Percentiles rank a stretch among this genome's conserved stretches.
Evolutionary conservation across 2,113 vertebrate species (phyloP).

Genomic region (Ornithorhynchus anatinus): DNA sequence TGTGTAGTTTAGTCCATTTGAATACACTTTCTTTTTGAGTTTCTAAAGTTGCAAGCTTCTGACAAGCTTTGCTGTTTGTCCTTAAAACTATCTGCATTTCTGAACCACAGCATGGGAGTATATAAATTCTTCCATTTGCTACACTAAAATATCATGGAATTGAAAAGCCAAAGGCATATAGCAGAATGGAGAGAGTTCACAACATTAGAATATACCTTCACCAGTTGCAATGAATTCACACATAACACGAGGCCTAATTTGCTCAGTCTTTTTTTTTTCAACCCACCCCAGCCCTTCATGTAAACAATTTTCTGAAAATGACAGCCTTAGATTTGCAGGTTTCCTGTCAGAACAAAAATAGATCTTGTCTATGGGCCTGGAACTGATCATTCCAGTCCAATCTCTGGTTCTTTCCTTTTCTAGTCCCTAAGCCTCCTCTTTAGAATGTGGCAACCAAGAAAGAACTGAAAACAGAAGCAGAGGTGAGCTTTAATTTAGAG

Average conservation of each 20-base stretch:
- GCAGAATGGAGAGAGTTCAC: constrained; percentile 44
- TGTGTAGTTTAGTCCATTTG: constrained; percentile 22
- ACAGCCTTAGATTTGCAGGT: constrained; percentile 24
- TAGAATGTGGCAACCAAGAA: constrained; percentile 12
- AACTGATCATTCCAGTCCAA: constrained; percentile 28
- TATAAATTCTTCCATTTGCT: constrained; percentile 34
- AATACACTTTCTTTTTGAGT: constrained; percentile 25
- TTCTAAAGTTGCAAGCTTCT: constrained; percentile 39
- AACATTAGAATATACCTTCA: constrained; percentile 37
- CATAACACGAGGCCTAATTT: constrained; percentile 22
- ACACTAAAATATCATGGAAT: constrained; percentile 38
- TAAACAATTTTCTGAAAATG: constrained; percentile 52
- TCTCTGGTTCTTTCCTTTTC: constrained; percentile 21
- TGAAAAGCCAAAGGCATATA: constrained; percentile 44
- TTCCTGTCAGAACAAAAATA: constrained; percentile 20
- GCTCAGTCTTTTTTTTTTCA: constrained; percentile 18
- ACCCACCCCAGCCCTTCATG: constrained; percentile 25
- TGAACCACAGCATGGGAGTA: constrained; percentile 4
- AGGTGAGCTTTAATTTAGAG: constrained; percentile 24
- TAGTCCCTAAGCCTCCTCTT: not conserved
- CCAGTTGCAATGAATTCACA: constrained; percentile 43
- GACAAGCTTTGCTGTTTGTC: constrained; percentile 44
- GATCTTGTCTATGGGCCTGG: constrained; percentile 15
- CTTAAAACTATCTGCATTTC: constrained; percentile 38
- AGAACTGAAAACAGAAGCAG: constrained; percentile 33